Evolutionary conservation across 1,140 invertebrate genomes (phyloP), one percentile per base, ranked within the genome.

Genomic region (Cydia amplana): DNA sequence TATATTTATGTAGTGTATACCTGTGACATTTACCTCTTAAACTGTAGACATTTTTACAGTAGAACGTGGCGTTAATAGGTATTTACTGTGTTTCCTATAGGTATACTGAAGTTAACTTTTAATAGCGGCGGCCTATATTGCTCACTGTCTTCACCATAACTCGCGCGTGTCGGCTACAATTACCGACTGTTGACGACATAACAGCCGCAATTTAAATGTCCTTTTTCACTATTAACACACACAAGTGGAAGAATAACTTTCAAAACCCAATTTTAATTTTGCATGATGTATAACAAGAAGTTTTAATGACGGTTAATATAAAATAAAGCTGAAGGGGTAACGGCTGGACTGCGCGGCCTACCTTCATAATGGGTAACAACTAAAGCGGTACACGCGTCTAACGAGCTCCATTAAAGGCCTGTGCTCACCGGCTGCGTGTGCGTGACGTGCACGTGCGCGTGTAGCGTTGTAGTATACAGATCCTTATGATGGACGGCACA

Each of bases 391-490:
- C 55, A 60, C 20, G 49, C 49, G 55, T 60, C 82, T 88, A 88
- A 87, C 87, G 83, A 87, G 85, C 5, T 9, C 55, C 16, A 18
- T 46, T n/a, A n/a, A n/a, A n/a, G n/a, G n/a, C n/a, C n/a, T n/a
- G n/a, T n/a, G n/a, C n/a, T n/a, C n/a, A n/a, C n/a, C n/a, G n/a
- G n/a, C n/a, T n/a, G n/a, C n/a, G n/a, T n/a, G n/a, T n/a, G n/a
- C n/a, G n/a, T n/a, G n/a, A n/a, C n/a, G n/a, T n/a, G n/a, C n/a
- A n/a, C n/a, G n/a, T n/a, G n/a, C n/a, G n/a, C n/a, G n/a, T n/a
- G n/a, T n/a, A n/a, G n/a, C n/a, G n/a, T n/a, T n/a, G n/a, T n/a
- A n/a, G n/a, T n/a, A n/a, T n/a, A n/a, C n/a, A n/a, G n/a, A n/a
- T n/a, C n/a, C n/a, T n/a, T n/a, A n/a, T n/a, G n/a, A n/a, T n/a